Conservation (phyloP, 2,113 vertebrate genomes). For the Leucopternis melanops region DNA sequence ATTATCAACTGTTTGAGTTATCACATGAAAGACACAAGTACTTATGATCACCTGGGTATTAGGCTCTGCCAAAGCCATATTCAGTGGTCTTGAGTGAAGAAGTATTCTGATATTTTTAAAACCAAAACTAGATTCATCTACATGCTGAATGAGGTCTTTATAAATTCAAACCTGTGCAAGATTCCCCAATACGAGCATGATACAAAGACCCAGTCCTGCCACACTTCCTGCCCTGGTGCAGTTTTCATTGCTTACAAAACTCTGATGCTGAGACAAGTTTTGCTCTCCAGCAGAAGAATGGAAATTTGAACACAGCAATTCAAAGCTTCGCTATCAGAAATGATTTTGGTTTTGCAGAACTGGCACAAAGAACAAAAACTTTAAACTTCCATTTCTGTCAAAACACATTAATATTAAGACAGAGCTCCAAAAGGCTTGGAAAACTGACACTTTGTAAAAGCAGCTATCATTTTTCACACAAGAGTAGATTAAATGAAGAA, state of each 20-base stretch:
- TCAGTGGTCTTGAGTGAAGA: not conserved
- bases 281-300: not conserved
- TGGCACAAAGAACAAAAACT: not conserved
- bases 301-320: not conserved
- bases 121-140: not conserved
- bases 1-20: too few relatives aligned
- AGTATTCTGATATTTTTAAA: not conserved
- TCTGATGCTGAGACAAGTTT: not conserved
- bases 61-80: not conserved
- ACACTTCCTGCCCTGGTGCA: not conserved
- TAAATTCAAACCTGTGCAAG: not conserved
- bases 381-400: not conserved
- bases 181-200: not conserved
- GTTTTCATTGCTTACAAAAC: not conserved
- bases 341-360: not conserved
- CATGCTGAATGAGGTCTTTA: not conserved
- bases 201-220: not conserved
- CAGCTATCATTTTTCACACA: not conserved
- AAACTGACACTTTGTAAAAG: not conserved
- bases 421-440: not conserved
- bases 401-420: not conserved
- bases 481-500: not conserved
- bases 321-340: not conserved
- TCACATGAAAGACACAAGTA: not conserved
- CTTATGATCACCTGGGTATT: not conserved